phyloP scores from a whole-genome alignment of 2,797 vertebrate genomes.

The Lepus oiostolus region DNA sequence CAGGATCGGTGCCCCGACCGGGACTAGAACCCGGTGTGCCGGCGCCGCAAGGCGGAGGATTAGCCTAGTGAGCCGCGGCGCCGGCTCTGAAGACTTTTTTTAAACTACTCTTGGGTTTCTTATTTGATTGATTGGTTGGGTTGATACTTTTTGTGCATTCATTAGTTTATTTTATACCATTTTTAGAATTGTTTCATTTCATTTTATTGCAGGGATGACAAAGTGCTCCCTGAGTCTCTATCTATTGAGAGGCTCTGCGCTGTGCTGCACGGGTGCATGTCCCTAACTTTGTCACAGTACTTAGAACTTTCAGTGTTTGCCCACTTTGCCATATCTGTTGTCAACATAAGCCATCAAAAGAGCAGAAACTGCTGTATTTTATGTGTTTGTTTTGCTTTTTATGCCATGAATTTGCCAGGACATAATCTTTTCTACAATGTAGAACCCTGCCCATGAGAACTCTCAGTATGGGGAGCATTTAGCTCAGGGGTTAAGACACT shows the following conservation, averaged over 20 bases:
- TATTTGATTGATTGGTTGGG: background rate
- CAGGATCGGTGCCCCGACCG: no score
- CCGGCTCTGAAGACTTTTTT: background rate
- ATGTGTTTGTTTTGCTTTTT: background rate
- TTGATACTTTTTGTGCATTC: background rate
- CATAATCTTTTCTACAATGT: background rate
- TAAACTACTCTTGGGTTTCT: background rate
- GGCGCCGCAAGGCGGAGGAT: no score
- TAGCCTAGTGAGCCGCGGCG: no score
- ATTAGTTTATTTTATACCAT: background rate
- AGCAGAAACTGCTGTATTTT: background rate
- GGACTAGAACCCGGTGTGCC: no score
- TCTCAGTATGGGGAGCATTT: no score
- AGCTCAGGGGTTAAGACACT: no score
- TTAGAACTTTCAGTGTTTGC: background rate
- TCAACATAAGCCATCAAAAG: background rate
- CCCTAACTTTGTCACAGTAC: background rate
- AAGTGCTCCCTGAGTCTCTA: background rate
- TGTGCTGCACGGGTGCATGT: background rate
- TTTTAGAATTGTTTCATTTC: background rate
- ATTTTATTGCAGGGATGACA: background rate
- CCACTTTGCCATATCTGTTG: background rate
- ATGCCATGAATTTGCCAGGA: background rate
- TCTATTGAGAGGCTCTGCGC: background rate
- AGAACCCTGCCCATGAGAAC: background rate